Evolutionary conservation across 2,113 vertebrate species (phyloP), one percentile per base, ranked within the genome.

Genomic region (Pogona vitticeps): DNA sequence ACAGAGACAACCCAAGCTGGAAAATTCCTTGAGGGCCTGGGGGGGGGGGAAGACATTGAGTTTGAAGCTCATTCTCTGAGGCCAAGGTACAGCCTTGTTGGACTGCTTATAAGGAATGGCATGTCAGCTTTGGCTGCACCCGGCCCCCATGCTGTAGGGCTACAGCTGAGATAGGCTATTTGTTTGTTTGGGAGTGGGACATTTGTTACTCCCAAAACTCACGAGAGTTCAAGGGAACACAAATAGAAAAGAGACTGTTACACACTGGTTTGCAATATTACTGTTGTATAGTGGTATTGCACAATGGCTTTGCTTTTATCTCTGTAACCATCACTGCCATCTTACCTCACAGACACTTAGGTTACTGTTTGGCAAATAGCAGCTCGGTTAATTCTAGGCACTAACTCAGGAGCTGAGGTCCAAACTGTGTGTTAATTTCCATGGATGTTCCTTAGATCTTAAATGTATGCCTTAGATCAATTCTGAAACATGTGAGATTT

Each of bases 141-240:
- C n/a, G n/a, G n/a, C n/a, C 78, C 83, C 68, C 76, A 63, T 58
- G 80, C 73, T 46, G 0, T 17, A 0, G 36, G 63, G 86, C 92
- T 93, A 73, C n/a, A 73, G 73, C 78, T 17, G 0, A 0, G 9
- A 36, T 40, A 1, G 68, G 65, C 80, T 77, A 63, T 82, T 93
- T 86, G 86, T 86, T 89, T 86, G 91, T n/a, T n/a, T n/a, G n/a
- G n/a, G n/a, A 73, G 82, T 90, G 85, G 81, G 0, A 17, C 42
- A 85, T 90, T 95, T 93, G 84, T 89, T 95, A 94, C 86, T 84
- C 88, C 28, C n/a, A 42, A 72, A 91, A 91, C 77, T 38, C 80
- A 73, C 80, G 86, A 89, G 5, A 68, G 71, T 76, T 90, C 90
- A 89, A 90, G 83, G 86, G 90, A 84, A 85, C 28, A 10, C 71